A percentile compares a stretch with the other conserved stretches of the same genome.
phyloP scores from a whole-genome alignment of 2,113 vertebrate species.

The Clupea harengus region DNA sequence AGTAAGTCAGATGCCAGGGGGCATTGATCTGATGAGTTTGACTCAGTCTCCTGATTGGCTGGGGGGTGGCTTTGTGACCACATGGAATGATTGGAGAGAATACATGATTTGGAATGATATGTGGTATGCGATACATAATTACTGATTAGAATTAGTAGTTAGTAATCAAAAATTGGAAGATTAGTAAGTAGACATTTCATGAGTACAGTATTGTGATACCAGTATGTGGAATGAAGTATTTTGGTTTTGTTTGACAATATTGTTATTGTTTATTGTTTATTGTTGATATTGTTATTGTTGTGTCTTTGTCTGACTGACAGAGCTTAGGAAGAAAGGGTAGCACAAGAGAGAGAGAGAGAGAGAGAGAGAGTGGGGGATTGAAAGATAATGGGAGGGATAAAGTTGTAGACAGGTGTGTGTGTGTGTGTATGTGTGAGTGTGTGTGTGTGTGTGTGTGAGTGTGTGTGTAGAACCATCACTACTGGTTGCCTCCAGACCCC shows the following conservation, averaged over 20 bases:
- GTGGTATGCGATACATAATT: neutral
- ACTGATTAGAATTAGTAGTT: neutral
- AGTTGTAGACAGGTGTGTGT: conserved; percentile 29
- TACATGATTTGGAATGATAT: too few species aligned
- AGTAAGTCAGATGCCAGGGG: neutral
- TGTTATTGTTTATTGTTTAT: neutral
- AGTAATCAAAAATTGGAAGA: neutral
- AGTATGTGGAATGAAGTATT: neutral
- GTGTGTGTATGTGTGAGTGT: conserved; percentile 15
- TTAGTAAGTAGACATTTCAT: neutral
- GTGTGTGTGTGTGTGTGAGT: neutral
- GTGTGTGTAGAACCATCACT: neutral
- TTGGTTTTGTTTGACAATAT: neutral
- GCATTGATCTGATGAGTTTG: neutral
- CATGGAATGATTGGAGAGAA: too few species aligned
- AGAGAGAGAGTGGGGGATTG: conserved; percentile 47
- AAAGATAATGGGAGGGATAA: conserved; percentile 31
- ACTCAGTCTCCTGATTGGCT: neutral
- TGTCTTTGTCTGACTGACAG: neutral
- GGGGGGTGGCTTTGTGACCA: too few species aligned
- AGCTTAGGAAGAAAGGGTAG: conserved; percentile 6
- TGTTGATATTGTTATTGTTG: neutral
- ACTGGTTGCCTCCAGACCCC: neutral
- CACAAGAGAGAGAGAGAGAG: conserved; percentile 40
- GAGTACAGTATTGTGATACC: too few species aligned